Base-by-base conservation (phyloP, 2,888 invertebrate genomes). In the Trileptium ribeirensis region DNA sequence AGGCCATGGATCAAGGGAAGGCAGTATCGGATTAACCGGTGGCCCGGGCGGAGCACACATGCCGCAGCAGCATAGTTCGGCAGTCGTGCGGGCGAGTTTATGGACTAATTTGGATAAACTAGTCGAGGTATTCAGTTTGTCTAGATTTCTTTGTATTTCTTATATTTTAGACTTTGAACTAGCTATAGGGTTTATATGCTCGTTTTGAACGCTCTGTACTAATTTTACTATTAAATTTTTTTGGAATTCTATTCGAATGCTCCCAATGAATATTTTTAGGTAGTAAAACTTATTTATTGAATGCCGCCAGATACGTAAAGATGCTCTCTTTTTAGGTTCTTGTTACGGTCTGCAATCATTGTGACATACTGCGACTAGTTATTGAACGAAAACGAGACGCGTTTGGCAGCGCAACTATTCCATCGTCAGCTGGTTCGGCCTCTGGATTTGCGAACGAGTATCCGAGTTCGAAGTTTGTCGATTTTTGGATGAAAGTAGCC, bases 81-180 rank as follows among this genome's bases (percentile, higher is more conserved):
- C 80, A n/a, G 24, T 31, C 40, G 74, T 93, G 85, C 89, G 93
- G 83, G 91, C 91, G 67, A 91, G 93, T 86, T 91, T 97, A 1
- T 97, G 96, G 96, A 93, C 93, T 83, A 95, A 94, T 85, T 92
- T 97, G 86, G 95, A 96, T 87, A 94, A 93, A 89, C 90, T 95
- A 8, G 94, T 95, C 87, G 93, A 94, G 87, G 51, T 51, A 51
- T 51, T 51, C 24, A n/a, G n/a, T n/a, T n/a, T n/a, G n/a, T n/a
- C n/a, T n/a, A n/a, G n/a, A n/a, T n/a, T n/a, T n/a, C n/a, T n/a
- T n/a, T n/a, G n/a, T n/a, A n/a, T n/a, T n/a, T n/a, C n/a, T n/a
- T n/a, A n/a, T n/a, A n/a, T n/a, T n/a, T n/a, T n/a, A n/a, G n/a
- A n/a, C n/a, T n/a, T n/a, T n/a, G n/a, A n/a, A n/a, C n/a, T n/a